Base-by-base conservation (phyloP, 2,797 vertebrate genomes). In the Moxostoma hubbsi region DNA sequence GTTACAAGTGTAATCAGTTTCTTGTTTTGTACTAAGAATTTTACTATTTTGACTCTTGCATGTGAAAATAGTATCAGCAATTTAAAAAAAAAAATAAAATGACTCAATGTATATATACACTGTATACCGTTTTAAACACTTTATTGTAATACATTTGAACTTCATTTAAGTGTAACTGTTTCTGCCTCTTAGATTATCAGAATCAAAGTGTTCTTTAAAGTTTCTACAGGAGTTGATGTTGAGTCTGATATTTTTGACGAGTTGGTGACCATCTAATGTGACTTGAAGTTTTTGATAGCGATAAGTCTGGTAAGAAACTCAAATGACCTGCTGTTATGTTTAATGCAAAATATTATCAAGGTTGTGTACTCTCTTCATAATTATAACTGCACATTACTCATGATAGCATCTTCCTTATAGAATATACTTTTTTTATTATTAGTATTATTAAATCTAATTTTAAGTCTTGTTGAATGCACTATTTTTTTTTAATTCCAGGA, bases 181-280 rank as follows among this genome's bases (percentile, higher is more conserved):
- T 74, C 50, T 10, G 46, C 43, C 6, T 71, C 15, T 73, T 49
- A 83, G 75, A 61, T 80, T 80, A 73, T 69, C 62, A 36, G 67
- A 72, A 11, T 72, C 7, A 13, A 72, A 47, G 46, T 78, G 69
- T 18, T 53, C 15, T 24, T 77, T n/a, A 59, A 77, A 47, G 69
- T 73, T 62, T 82, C 80, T 50, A 13, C 36, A 67, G 80, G 75
- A 77, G 69, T 77, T 53, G 69, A 73, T 77, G 61, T 79, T n/a
- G 73, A 53, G 55, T 49, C 18, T 46, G 79, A 68, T 53, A 54
- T 79, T 16, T 70, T 70, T 64, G 51, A 75, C 36, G 76, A 79
- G 50, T 12, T 79, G 15, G 10, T 80, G 76, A 82, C 47, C 69
- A 73, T 55, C 70, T 58, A 54, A 51, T n/a, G 45, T 66, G 65